Conservation (phyloP, 2,113 vertebrate genomes). For the Semnornis frantzii region DNA sequence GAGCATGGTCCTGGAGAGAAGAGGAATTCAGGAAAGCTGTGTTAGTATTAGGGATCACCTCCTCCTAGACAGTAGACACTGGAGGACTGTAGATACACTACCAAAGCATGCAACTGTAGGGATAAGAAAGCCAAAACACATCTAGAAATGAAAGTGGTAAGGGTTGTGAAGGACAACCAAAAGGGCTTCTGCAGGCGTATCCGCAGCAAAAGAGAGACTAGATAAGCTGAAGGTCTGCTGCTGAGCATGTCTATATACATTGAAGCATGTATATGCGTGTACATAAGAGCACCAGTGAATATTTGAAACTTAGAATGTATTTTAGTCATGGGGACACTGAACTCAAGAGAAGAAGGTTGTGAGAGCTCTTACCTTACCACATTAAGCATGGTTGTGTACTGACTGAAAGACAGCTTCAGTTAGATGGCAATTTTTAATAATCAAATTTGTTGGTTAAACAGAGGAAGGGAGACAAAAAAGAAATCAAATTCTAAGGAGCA, state of each 20-base stretch:
- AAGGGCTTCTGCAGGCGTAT: background rate
- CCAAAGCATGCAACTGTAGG: background rate
- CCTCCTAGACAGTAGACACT: background rate
- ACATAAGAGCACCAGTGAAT: background rate
- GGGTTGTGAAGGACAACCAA: background rate
- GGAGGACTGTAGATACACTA: background rate
- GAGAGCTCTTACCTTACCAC: conserved; percentile 51
- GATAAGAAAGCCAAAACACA: background rate
- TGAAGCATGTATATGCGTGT: background rate
- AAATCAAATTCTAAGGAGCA: background rate
- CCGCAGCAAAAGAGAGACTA: background rate
- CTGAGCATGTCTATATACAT: rapidly evolving
- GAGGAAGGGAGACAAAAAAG: background rate
- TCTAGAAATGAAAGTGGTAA: background rate
- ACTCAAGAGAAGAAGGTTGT: conserved; percentile 30
- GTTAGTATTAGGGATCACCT: background rate
- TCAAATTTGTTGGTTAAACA: conserved; percentile 50
- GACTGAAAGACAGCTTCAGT: conserved; percentile 42
- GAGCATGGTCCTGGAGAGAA: background rate
- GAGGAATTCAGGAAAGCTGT: background rate
- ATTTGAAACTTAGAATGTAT: background rate
- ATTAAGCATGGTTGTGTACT: conserved; percentile 12
- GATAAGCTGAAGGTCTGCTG: background rate
- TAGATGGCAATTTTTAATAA: conserved; percentile 28
- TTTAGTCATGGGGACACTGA: conserved; percentile 24